Percentiles rank a stretch among this genome's conserved stretches.
Conservation (phyloP, 2,797 vertebrate genomes). For the Erethizon dorsatum region DNA sequence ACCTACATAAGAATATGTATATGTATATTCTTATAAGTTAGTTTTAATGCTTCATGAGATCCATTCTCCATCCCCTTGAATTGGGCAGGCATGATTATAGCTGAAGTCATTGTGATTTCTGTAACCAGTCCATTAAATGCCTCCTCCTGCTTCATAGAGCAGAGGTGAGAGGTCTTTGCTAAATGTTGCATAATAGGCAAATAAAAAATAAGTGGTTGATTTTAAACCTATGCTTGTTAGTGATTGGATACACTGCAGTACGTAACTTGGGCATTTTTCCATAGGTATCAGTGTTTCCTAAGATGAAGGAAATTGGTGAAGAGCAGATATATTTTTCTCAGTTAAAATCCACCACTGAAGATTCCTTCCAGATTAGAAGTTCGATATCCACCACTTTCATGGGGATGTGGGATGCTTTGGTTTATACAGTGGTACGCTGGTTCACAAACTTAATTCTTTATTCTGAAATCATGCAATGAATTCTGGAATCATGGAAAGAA, state of each 20-base stretch:
- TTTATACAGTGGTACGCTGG: neutral
- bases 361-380: neutral
- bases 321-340: neutral
- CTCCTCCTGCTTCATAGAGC: neutral
- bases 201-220: neutral
- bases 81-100: neutral
- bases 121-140: too few species aligned
- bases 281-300: neutral
- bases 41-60: rapidly evolving
- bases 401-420: neutral
- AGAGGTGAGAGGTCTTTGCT: too few species aligned
- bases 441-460: neutral
- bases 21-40: neutral
- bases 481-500: neutral
- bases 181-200: neutral
- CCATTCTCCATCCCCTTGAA: rapidly evolving
- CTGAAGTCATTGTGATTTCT: neutral
- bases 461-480: neutral
- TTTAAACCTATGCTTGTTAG: neutral
- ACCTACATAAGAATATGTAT: neutral
- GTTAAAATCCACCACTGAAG: neutral
- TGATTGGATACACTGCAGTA: neutral
- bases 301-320: neutral
- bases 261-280: neutral
- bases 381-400: neutral